A percentile compares a stretch with the other conserved stretches of the same genome.
phyloP scores from a whole-genome alignment of 2,797 vertebrate genomes.

The Hephaestus fuliginosus region DNA sequence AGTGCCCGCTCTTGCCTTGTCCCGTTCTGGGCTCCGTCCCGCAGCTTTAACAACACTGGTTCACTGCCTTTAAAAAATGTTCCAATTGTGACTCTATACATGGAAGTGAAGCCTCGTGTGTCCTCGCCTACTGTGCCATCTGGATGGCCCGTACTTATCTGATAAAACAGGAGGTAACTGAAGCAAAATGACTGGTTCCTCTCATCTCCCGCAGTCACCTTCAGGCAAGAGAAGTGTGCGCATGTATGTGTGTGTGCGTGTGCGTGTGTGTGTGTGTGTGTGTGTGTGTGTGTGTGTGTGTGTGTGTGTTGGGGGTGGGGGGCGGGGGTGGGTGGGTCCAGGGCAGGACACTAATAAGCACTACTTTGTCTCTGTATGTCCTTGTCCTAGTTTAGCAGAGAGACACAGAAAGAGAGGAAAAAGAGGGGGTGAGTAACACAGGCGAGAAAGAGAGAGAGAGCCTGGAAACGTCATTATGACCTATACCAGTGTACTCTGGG shows the following conservation, averaged over 20 bases:
- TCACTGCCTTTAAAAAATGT: constrained; percentile 13
- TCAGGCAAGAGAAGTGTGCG: constrained; percentile 33
- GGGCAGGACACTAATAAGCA: constrained; percentile 63
- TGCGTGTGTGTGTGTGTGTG: too few relatives aligned
- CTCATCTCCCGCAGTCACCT: constrained; percentile 70
- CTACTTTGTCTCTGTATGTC: constrained; percentile 71
- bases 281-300: constrained; percentile 6
- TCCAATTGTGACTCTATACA: constrained; percentile 2
- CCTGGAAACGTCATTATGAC: constrained; percentile 53
- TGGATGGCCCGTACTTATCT: constrained; percentile 63
- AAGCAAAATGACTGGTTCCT: constrained; percentile 64
- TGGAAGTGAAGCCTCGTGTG: constrained; percentile 30
- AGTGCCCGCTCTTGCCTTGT: neutral
- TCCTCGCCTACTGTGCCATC: constrained; percentile 57
- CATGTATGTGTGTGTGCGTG: too few relatives aligned
- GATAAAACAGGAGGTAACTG: constrained; percentile 68
- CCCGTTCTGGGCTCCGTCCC: constrained; percentile 9
- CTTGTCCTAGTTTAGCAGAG: constrained; percentile 77
- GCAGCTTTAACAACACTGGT: neutral
- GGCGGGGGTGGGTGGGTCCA: constrained; percentile 9
- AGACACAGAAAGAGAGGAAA: constrained; percentile 18
- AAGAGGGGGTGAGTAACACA: constrained; percentile 16
- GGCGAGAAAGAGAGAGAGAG: neutral
- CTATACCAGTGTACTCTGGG: constrained; percentile 50
- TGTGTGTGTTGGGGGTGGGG: neutral